A percentile compares a stretch with the other conserved stretches of the same genome.
Conservation (phyloP, 1,140 invertebrate genomes). For the Brachionus sp. region DNA sequence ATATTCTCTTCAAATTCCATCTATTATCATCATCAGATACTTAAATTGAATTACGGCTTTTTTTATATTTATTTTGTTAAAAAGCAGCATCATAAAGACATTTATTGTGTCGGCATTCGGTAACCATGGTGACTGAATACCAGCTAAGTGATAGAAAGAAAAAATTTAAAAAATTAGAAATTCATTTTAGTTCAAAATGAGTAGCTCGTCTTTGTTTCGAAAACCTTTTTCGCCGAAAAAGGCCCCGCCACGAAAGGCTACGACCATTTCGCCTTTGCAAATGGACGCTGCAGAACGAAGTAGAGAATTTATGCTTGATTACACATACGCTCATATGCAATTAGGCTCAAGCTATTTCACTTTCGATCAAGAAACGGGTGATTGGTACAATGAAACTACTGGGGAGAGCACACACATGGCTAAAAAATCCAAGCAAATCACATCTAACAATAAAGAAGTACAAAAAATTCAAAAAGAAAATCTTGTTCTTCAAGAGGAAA, state of each 20-base stretch:
- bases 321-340: conserved; percentile 21
- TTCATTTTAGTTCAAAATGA: conserved; percentile 6
- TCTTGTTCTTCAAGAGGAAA: conserved; percentile 19
- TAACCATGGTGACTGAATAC: too few species aligned
- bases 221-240: conserved; percentile 43
- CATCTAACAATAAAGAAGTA: background rate
- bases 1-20: too few species aligned
- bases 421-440: background rate
- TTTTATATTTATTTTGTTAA: too few species aligned
- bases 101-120: too few species aligned
- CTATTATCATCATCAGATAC: too few species aligned
- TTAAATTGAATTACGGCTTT: too few species aligned
- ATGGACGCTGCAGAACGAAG: conserved; percentile 22
- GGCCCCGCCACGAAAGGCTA: conserved; percentile 16
- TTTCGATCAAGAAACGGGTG: conserved; percentile 1
- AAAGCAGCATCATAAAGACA: too few species aligned
- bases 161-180: background rate
- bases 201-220: conserved; percentile 25
- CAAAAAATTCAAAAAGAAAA: conserved; percentile 40
- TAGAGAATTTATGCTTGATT: conserved; percentile 35
- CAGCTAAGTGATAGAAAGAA: background rate
- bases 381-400: background rate
- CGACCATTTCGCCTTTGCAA: conserved; percentile 38
- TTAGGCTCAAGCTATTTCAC: background rate
- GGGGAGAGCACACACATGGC: background rate